These are phyloP conservation scores for Eupithecia tripunctaria DNA, from an alignment of 2,888 invertebrate genomes.

Conservation along the genomic window DNA sequence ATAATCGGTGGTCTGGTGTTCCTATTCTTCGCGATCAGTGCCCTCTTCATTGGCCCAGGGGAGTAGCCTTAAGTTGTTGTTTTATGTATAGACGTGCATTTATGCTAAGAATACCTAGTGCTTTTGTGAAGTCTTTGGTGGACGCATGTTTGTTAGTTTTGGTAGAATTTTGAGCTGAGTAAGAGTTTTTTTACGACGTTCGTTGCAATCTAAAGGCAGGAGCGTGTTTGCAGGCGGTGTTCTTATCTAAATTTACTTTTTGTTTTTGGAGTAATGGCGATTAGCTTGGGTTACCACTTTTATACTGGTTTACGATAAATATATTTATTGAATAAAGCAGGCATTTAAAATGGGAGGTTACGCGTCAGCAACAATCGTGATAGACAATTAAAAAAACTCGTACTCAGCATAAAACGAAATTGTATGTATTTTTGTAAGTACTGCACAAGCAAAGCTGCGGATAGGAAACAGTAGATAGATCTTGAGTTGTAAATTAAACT, in stretches of 20 bases:
- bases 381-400: not conserved
- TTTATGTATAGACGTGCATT: conserved; percentile 35
- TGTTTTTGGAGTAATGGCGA: not conserved
- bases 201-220: not conserved
- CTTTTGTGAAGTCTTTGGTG: conserved; percentile 12
- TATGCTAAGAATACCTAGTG: conserved; percentile 38
- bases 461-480: not conserved
- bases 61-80: conserved; percentile 59
- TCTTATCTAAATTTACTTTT: too few species aligned
- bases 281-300: not conserved
- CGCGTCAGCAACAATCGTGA: not conserved
- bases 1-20: conserved; percentile 98
- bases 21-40: conserved; percentile 96
- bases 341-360: not conserved
- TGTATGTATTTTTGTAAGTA: not conserved
- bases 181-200: not conserved
- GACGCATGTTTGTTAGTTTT: not conserved
- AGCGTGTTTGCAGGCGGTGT: not conserved
- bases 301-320: not conserved
- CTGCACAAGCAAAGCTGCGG: not conserved
- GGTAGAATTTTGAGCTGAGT: not conserved
- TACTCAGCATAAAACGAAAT: not conserved
- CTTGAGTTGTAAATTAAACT: conserved; percentile 1
- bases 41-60: conserved; percentile 93
- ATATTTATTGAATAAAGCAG: not conserved